These are phyloP conservation scores for Eidolon helvum DNA, from an alignment of 2,113 vertebrate species.

Conservation along the genomic window DNA sequence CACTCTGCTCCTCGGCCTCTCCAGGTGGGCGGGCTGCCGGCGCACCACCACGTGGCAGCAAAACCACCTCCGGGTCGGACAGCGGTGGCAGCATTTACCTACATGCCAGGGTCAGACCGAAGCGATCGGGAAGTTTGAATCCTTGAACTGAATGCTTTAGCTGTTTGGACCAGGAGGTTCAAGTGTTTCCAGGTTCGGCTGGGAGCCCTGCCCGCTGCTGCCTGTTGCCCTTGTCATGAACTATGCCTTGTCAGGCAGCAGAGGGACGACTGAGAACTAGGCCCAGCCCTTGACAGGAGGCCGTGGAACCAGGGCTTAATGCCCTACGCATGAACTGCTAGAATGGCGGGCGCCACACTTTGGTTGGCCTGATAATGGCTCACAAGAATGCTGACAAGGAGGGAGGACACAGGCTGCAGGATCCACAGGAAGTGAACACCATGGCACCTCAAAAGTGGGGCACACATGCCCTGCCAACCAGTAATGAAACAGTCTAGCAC, in stretches of 20 bases:
- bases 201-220: neutral
- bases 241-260: neutral
- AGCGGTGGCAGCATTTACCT: neutral
- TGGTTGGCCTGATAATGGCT: neutral
- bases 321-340: accelerated
- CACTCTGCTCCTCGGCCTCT: neutral
- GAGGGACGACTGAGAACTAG: neutral
- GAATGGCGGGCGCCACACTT: neutral
- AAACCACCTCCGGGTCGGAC: too few species aligned
- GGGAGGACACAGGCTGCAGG: neutral
- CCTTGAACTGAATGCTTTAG: neutral
- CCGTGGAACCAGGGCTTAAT: accelerated
- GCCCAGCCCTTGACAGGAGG: neutral
- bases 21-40: too few species aligned
- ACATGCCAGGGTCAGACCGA: too few species aligned
- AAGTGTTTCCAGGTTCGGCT: neutral
- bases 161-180: neutral
- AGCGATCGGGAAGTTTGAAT: neutral
- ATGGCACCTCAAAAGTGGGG: accelerated
- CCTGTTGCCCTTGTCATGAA: neutral
- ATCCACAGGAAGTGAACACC: neutral
- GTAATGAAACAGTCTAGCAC: too few species aligned
- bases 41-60: accelerated
- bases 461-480: accelerated
- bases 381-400: neutral